phyloP scores from a whole-genome alignment of 2,113 vertebrate genomes.

The Tonatia bakeri region DNA sequence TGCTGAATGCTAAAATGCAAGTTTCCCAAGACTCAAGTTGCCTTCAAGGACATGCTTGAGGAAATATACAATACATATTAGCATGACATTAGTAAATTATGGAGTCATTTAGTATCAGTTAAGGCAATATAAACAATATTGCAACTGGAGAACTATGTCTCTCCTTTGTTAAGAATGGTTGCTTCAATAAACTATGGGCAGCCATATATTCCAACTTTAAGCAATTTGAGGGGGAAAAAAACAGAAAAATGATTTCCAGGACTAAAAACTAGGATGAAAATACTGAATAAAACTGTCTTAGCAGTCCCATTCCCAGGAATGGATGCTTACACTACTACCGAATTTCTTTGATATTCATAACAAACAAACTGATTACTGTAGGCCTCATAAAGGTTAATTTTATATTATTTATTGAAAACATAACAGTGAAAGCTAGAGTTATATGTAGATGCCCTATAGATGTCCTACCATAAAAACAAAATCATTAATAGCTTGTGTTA shows the following conservation, averaged over 20 bases:
- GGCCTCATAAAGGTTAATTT: background rate
- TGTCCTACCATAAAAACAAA: background rate
- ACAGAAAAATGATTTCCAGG: background rate
- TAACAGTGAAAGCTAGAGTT: background rate
- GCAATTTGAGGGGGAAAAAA: background rate
- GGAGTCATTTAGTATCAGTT: background rate
- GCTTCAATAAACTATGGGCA: background rate
- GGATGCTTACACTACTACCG: background rate
- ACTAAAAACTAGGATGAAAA: background rate
- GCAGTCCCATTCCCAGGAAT: background rate
- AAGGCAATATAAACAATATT: background rate
- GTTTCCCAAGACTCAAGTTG: background rate
- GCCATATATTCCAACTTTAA: background rate
- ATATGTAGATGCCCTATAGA: too few species aligned
- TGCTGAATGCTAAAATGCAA: background rate
- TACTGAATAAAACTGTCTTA: background rate
- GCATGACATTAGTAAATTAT: background rate
- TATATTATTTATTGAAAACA: background rate
- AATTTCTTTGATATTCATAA: background rate
- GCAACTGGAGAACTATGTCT: fast-evolving
- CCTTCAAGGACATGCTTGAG: background rate
- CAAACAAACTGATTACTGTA: background rate
- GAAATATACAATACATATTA: background rate
- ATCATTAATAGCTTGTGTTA: background rate
- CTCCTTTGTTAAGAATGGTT: background rate